Evolutionary conservation across 2,888 invertebrate genomes (phyloP), one percentile per base, ranked within the genome.

Genomic region (Embidobia sp.): DNA sequence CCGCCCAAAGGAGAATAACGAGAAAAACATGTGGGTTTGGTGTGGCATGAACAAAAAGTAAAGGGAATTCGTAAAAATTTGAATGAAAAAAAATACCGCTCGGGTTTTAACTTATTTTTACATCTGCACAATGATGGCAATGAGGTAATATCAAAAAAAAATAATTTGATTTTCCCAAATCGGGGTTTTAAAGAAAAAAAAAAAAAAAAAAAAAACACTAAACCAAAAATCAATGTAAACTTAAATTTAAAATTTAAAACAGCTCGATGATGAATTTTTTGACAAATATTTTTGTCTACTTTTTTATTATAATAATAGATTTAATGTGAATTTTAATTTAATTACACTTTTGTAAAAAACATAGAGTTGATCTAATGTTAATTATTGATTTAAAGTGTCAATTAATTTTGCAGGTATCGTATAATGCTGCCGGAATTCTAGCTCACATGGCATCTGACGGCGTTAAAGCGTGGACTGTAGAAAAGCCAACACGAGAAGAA

Each of bases 31-130:
- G 98, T 99, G 98, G 99, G 98, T 0, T 90, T 97, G 7, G 90
- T 98, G 79, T 98, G 98, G 3, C 99, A 99, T 90, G 97, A 99
- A 4, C 98, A 98, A 0, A 99, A 99, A 90, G 98, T 98, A 0
- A 93, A 94, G 64, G 91, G 93, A 79, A 91, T 99, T 13, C 92
- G 98, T 18, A 92, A 93, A 2, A 93, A 95, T 79, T 91, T 99
- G 55, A 97, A 98, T 96, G 94, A 95, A 72, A 91, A 93, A 67
- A 93, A 95, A 81, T 97, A 97, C 89, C 93, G 98, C 26, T 90
- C 92, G 1, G 96, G 97, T 1, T 98, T 98, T 90, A 95, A 96
- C 74, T 93, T 95, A 67, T 92, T 98, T 46, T 91, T 99, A 16
- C 94, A 95, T 84, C 95, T 96, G 0, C 92, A 93, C 35, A 95